Percentiles rank a stretch among this genome's conserved stretches.
These are phyloP conservation scores for Oophaga pumilio DNA, from an alignment of 2,113 vertebrate genomes.

Conservation along the genomic window DNA sequence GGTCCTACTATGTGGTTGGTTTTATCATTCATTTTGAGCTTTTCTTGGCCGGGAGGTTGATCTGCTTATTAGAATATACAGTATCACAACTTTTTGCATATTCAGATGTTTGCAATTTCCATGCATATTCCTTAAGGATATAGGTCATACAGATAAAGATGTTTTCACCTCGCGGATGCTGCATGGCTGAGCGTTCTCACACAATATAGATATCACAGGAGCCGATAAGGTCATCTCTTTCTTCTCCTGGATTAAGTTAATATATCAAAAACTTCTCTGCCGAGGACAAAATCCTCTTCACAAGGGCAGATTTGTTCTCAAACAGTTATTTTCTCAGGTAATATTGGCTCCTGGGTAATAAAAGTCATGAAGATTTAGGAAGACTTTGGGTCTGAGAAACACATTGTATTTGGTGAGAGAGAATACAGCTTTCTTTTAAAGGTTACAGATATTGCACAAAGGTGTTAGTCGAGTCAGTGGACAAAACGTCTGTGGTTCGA, in stretches of 20 bases:
- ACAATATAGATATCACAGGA: not conserved
- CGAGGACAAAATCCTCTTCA: conserved; percentile 20
- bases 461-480: not conserved
- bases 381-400: not conserved
- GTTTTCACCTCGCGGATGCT: not conserved
- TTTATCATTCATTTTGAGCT: not conserved
- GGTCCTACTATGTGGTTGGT: no score
- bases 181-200: not conserved
- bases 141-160: not conserved
- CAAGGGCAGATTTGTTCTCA: not conserved
- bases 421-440: conserved; percentile 11
- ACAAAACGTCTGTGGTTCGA: not conserved
- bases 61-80: not conserved
- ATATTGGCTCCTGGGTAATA: conserved; percentile 39
- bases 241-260: not conserved
- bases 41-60: not conserved
- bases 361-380: conserved; percentile 35
- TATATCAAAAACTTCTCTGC: not conserved
- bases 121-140: not conserved
- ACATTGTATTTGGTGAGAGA: not conserved
- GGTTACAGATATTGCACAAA: conserved; percentile 8
- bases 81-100: not conserved
- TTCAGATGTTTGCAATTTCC: not conserved
- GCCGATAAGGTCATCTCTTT: conserved; percentile 6
- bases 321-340: conserved; percentile 16